Conservation (phyloP, 37 sponge, comb jelly and placozoan genomes). For the Halisarca cf. caerulea region DNA sequence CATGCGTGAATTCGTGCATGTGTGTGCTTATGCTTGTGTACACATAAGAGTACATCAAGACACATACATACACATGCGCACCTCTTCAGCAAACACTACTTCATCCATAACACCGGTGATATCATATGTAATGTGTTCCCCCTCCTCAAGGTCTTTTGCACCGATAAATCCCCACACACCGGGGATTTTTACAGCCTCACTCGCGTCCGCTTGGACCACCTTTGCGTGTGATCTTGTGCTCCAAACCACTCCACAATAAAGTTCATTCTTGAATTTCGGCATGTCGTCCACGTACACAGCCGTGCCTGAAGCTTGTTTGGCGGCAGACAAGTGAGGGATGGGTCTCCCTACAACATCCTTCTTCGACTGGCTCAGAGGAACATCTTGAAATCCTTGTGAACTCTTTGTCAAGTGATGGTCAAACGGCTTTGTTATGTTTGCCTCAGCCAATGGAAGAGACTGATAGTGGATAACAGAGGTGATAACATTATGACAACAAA, state of each 20-base stretch:
- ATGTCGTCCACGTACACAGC: constrained; percentile 77
- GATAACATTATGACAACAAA: too few relatives aligned
- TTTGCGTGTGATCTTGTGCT: constrained; percentile 70
- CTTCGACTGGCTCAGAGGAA: constrained; percentile 27
- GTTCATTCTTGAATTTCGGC: constrained; percentile 62
- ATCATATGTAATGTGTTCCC: constrained; percentile 31
- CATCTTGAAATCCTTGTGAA: constrained; percentile 60
- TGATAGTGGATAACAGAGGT: neutral
- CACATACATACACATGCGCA: too few relatives aligned
- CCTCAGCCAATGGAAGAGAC: constrained; percentile 6
- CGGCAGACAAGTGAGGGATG: constrained; percentile 74
- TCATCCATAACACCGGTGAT: constrained; percentile 37
- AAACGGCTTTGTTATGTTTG: constrained; percentile 29
- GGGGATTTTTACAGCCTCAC: constrained; percentile 41
- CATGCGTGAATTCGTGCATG: too few relatives aligned
- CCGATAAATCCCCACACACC: constrained; percentile 63
- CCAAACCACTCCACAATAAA: constrained; percentile 75
- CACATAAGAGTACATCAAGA: too few relatives aligned
- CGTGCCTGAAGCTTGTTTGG: constrained; percentile 74
- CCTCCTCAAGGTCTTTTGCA: constrained; percentile 63
- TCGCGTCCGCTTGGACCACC: constrained; percentile 53
- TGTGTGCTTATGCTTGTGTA: too few relatives aligned
- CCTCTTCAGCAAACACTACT: constrained; percentile 66
- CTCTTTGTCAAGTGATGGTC: constrained; percentile 7
- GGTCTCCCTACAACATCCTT: constrained; percentile 75